phyloP scores from a whole-genome alignment of 2,797 vertebrate genomes.

The Pempheris klunzingeri region DNA sequence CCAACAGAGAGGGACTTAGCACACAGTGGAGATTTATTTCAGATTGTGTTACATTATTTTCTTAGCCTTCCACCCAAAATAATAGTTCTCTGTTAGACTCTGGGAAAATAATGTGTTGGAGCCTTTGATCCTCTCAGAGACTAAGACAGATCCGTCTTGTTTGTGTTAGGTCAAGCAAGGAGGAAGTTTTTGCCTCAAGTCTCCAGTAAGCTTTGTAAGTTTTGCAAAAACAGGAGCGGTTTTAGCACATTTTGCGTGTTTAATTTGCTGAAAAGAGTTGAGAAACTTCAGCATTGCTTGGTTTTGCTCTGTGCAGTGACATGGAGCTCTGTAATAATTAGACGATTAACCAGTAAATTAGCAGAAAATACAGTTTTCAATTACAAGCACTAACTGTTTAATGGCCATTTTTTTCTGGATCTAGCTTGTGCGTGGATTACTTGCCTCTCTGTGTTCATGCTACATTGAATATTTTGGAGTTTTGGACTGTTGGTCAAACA shows the following conservation, averaged over 20 bases:
- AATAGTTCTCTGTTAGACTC: background rate
- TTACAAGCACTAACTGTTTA: background rate
- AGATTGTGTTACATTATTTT: slow-evolving; percentile 38
- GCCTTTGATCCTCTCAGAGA: slow-evolving; percentile 23
- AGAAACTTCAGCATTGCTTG: background rate
- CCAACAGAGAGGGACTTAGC: slow-evolving; percentile 26
- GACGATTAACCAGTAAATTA: background rate
- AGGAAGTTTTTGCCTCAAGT: background rate
- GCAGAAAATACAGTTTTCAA: background rate
- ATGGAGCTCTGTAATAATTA: slow-evolving; percentile 1
- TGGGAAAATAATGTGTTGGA: slow-evolving; percentile 1
- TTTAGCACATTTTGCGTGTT: background rate
- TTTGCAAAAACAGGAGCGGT: background rate
- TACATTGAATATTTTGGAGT: background rate
- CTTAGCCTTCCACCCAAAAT: slow-evolving; percentile 28
- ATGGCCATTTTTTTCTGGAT: background rate
- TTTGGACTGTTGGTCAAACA: background rate
- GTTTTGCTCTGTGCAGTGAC: background rate
- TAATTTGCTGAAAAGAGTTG: background rate
- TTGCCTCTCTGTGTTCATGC: background rate
- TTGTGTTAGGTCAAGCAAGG: background rate
- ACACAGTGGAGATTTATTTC: slow-evolving; percentile 37
- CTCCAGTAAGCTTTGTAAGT: background rate
- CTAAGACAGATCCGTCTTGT: background rate
- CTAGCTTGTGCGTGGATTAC: background rate